Conservation (phyloP, 1,140 invertebrate genomes). For the Drosophila biarmipes region DNA sequence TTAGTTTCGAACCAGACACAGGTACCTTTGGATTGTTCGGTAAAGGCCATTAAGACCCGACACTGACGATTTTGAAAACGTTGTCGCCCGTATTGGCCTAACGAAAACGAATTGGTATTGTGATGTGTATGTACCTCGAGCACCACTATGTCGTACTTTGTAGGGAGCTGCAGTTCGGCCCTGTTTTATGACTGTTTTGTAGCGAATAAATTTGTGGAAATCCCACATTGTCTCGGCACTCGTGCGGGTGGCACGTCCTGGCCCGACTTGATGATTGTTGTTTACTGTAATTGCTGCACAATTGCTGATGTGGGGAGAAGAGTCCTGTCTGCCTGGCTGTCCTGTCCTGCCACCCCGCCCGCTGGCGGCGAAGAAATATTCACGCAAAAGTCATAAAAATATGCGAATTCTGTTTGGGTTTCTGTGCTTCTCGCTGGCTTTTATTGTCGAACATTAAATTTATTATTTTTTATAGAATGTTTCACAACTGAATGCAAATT, state of each 20-base stretch:
- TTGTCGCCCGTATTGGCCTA: background rate
- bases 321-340: conserved; percentile 17
- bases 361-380: conserved; percentile 35
- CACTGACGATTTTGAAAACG: background rate
- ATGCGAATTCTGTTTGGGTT: conserved; percentile 58
- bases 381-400: conserved; percentile 81
- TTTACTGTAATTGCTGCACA: conserved; percentile 77
- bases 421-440: conserved; percentile 39
- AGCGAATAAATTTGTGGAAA: conserved; percentile 26
- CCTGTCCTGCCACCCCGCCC: background rate
- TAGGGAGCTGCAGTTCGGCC: conserved; percentile 22
- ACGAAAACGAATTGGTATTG: background rate
- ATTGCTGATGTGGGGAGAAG: conserved; percentile 55
- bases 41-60: background rate
- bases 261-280: conserved; percentile 69
- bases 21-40: too few relatives aligned
- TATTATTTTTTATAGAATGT: conserved; percentile 83
- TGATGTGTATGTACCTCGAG: background rate
- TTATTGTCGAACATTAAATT: conserved; percentile 81
- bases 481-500: conserved; percentile 82
- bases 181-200: conserved; percentile 46
- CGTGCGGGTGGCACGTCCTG: conserved; percentile 35
- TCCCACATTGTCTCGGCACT: conserved; percentile 51
- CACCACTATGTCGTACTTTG: conserved; percentile 1
- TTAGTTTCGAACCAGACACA: too few relatives aligned